A percentile compares a stretch with the other conserved stretches of the same genome.
These are phyloP conservation scores for Nanorana parkeri DNA, from an alignment of 2,113 vertebrate species.

Conservation along the genomic window DNA sequence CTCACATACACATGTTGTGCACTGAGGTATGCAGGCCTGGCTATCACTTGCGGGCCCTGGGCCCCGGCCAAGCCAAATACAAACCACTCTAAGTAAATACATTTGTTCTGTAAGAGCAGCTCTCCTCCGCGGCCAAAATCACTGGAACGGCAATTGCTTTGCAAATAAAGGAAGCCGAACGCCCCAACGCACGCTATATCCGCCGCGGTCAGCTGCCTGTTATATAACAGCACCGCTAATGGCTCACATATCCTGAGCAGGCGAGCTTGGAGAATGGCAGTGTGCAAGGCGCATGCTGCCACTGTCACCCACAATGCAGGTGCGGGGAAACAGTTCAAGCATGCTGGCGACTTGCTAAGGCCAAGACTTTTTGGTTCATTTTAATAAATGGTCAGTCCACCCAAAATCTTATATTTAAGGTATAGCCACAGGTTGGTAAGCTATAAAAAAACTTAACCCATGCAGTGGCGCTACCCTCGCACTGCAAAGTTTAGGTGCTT, in stretches of 20 bases:
- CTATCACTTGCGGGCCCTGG: conserved; percentile 69
- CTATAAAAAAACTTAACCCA: too few species aligned
- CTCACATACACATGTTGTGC: conserved; percentile 67
- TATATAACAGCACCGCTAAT: conserved; percentile 57
- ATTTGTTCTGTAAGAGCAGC: conserved; percentile 73
- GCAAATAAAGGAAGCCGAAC: conserved; percentile 55
- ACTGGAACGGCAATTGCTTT: conserved; percentile 69
- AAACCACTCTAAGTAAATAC: conserved; percentile 73
- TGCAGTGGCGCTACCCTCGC: too few species aligned
- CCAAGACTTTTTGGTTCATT: too few species aligned
- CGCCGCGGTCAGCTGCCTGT: conserved; percentile 57
- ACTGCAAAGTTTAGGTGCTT: too few species aligned
- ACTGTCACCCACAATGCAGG: not conserved
- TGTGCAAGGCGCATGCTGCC: not conserved
- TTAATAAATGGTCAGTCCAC: too few species aligned
- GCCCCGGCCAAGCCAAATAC: conserved; percentile 72
- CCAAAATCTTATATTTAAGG: too few species aligned
- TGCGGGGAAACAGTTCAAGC: not conserved
- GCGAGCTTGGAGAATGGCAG: too few species aligned
- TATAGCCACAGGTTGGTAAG: too few species aligned
- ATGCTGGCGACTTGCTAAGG: too few species aligned
- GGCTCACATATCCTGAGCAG: not conserved
- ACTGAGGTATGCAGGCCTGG: conserved; percentile 67
- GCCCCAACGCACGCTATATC: not conserved
- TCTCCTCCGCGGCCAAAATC: conserved; percentile 65